Percentiles rank a stretch among this genome's conserved stretches.
Conservation (phyloP, 1,140 invertebrate species). For the Solenopsis invicta region DNA sequence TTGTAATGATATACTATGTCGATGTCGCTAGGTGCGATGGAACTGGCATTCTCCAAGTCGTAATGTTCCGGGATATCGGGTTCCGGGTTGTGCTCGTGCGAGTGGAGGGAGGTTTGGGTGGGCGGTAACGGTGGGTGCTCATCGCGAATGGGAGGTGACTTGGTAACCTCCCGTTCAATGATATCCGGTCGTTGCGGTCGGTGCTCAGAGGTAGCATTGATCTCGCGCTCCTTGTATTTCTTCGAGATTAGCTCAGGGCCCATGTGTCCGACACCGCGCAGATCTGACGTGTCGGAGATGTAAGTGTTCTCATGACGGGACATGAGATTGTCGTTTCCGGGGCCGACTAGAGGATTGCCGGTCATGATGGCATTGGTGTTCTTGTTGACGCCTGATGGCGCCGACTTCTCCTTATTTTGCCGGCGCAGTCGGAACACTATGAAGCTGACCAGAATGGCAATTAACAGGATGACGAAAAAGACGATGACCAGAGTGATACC, state of each 20-base stretch:
- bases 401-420: conserved; percentile 93
- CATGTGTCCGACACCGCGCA: conserved; percentile 90
- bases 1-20: conserved; percentile 99
- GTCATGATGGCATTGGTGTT: conserved; percentile 83
- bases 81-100: conserved; percentile 89
- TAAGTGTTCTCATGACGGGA: conserved; percentile 85
- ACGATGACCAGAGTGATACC: conserved; percentile 97
- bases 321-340: conserved; percentile 81
- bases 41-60: conserved; percentile 98
- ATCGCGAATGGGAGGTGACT: conserved; percentile 92
- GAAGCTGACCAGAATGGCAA: conserved; percentile 96
- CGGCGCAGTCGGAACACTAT: conserved; percentile 95
- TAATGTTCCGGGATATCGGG: conserved; percentile 98
- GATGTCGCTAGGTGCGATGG: conserved; percentile 98
- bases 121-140: conserved; percentile 92
- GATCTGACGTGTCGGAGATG: conserved; percentile 83
- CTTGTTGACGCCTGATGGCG: conserved; percentile 81
- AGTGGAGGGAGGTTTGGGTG: conserved; percentile 89
- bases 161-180: conserved; percentile 95
- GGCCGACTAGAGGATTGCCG: conserved; percentile 79
- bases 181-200: conserved; percentile 95
- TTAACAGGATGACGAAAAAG: conserved; percentile 96
- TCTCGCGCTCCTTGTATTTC: conserved; percentile 95
- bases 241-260: conserved; percentile 94
- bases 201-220: conserved; percentile 89